phyloP scores from a whole-genome alignment of 1,140 invertebrate species.

The Drosophila auraria region DNA sequence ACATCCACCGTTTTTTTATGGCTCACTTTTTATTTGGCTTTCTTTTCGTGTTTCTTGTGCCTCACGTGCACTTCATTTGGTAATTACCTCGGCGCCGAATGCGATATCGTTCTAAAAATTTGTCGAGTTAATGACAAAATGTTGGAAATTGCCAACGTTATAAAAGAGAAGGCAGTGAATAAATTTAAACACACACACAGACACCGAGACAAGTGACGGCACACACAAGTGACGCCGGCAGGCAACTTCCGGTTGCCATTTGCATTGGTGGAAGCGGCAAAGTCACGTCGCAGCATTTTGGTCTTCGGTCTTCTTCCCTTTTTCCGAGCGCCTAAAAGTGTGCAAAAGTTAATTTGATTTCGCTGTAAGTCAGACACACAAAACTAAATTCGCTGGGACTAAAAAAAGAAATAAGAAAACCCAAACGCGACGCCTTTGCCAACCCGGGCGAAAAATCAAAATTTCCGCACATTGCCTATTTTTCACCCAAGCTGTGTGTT shows the following conservation, averaged over 20 bases:
- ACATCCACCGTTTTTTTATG: conserved; percentile 17
- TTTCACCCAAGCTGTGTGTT: conserved; percentile 22
- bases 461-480: conserved; percentile 82
- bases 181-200: conserved; percentile 48
- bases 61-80: conserved; percentile 68
- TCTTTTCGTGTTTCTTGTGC: conserved; percentile 7
- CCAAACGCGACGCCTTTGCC: conserved; percentile 48
- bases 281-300: conserved; percentile 69
- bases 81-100: conserved; percentile 59
- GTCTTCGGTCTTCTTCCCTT: conserved; percentile 9
- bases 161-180: conserved; percentile 51
- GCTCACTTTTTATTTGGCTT: conserved; percentile 38
- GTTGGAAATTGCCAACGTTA: conserved; percentile 61
- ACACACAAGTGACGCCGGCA: conserved; percentile 11
- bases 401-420: neutral
- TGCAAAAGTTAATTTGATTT: conserved; percentile 82
- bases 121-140: conserved; percentile 76
- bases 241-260: conserved; percentile 56
- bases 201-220: neutral
- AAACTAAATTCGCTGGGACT: conserved; percentile 47
- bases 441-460: conserved; percentile 82
- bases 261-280: conserved; percentile 25
- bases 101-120: conserved; percentile 69
- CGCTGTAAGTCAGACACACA: conserved; percentile 62
- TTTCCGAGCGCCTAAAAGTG: conserved; percentile 45